phyloP scores from a whole-genome alignment of 2,888 invertebrate genomes.

The Orchesellides sinensis region DNA sequence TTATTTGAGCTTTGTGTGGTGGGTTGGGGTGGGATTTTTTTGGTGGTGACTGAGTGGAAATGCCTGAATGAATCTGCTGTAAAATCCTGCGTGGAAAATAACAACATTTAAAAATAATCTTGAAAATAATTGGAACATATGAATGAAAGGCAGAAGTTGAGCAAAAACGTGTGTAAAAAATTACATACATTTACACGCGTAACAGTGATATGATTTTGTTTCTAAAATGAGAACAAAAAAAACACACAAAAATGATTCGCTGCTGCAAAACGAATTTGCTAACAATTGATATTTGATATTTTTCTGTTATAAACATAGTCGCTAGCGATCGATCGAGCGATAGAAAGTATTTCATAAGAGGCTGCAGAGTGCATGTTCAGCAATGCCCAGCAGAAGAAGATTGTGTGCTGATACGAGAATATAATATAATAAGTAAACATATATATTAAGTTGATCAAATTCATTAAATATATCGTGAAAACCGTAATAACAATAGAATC shows the following conservation, averaged over 20 bases:
- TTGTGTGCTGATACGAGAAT: constrained; percentile 41
- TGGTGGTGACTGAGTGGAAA: background rate
- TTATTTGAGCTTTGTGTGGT: background rate
- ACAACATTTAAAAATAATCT: too few relatives aligned
- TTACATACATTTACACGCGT: background rate
- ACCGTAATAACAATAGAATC: constrained; percentile 7
- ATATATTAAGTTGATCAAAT: constrained; percentile 34
- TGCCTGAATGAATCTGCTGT: background rate
- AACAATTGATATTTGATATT: background rate
- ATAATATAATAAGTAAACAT: constrained; percentile 19
- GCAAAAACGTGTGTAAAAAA: too few relatives aligned
- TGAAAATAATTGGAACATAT: too few relatives aligned
- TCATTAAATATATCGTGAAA: constrained; percentile 10
- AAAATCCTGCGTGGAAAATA: too few relatives aligned
- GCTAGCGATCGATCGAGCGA: background rate
- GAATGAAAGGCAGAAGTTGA: too few relatives aligned
- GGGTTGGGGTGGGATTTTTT: background rate
- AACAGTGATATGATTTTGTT: background rate
- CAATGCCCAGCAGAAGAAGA: constrained; percentile 55
- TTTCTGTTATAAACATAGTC: background rate
- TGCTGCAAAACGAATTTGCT: background rate
- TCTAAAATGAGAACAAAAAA: background rate
- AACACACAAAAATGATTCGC: background rate
- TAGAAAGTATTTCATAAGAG: constrained; percentile 12
- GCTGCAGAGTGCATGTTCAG: constrained; percentile 57